Base-by-base conservation (phyloP, 2,113 vertebrate species). In the Apodemus speciosus region DNA sequence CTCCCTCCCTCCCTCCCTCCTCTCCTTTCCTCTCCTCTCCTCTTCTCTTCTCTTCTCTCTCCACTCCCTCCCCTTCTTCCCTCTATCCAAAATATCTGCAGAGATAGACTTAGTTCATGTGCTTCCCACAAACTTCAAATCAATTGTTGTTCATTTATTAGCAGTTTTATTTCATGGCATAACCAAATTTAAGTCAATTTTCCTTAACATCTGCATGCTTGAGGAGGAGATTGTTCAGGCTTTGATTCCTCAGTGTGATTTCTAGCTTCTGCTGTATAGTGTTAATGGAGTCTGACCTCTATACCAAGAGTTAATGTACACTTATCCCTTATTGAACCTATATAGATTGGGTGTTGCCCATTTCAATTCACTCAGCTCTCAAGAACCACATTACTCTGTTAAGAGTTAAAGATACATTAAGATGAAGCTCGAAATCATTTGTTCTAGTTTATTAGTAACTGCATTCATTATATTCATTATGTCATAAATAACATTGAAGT, bases 401-500 rank as follows among this genome's bases (percentile, higher is more conserved):
- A 88, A 92, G 51, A 80, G n/a, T 92, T 95, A 93, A 90, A 93
- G 84, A 21, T 80, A 30, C 56, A 53, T 85, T 53, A 92, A 89
- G 51, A 3, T 58, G 25, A 87, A 92, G 14, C 8, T 49, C 69
- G 56, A 95, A 92, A 38, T 21, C 51, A 90, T 81, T 88, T 94
- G 72, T 86, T 90, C 79, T 93, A 56, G 11, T 40, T 91, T 84
- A 71, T 89, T 85, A 60, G 20, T 53, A 58, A 69, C 32, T 94
- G 43, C 16, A 30, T 80, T 75, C 38, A 85, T 85, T 64, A 7
- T 43, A 85, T 84, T 90, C 81, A 32, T 66, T 84, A 43, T 46
- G 21, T 62, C 66, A 81, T 72, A 85, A 90, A 88, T 91, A 23
- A 85, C 53, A 9, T 79, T 92, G 49, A 90, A 92, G 25, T 16